Base-by-base conservation (phyloP, 2,888 invertebrate genomes). In the Calephelis perditalis region DNA sequence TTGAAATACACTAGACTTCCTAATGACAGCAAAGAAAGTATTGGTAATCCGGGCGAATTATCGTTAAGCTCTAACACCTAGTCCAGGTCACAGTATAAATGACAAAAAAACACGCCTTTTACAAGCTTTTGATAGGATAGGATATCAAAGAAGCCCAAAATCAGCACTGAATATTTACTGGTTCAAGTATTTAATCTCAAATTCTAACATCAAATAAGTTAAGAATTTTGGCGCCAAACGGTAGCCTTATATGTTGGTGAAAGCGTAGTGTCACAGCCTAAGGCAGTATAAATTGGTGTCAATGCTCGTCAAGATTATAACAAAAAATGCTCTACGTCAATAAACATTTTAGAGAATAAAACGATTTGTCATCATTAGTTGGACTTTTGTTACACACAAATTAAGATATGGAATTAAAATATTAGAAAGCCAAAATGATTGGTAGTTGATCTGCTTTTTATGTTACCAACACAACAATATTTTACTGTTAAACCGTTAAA, bases 151-250 rank as follows among this genome's bases (percentile, higher is more conserved):
- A 40, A 7, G 40, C 6, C 0, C 40, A 7, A 40, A 40, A 5
- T 6, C 7, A 40, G 0, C 40, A 40, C 40, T 3, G 40, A 8
- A 40, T 40, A 40, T 8, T 40, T 40, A 40, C 40, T 40, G 5
- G 40, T 40, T 40, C 37, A 49, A 62, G 57, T 56, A 59, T 66
- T 64, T 58, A 56, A 66, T 58, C 58, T 49, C 8, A 49, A 49
- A 26, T 49, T 49, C 49, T 49, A 49, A 49, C 35, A 26, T 10
- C 15, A 5, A 49, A 74, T 70, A 76, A 73, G 75, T 75, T 76
- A 78, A 76, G 84, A 84, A 82, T 86, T 86, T 86, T 84, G 85
- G 86, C 86, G 86, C 86, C 87, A 79, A 78, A 74, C 65, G 66
- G 65, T 67, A 64, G 61, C 65, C 64, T 72, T 73, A 73, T 73